A percentile compares a stretch with the other conserved stretches of the same genome.
Conservation (phyloP, 2,113 vertebrate genomes). For the Sula dactylatra region DNA sequence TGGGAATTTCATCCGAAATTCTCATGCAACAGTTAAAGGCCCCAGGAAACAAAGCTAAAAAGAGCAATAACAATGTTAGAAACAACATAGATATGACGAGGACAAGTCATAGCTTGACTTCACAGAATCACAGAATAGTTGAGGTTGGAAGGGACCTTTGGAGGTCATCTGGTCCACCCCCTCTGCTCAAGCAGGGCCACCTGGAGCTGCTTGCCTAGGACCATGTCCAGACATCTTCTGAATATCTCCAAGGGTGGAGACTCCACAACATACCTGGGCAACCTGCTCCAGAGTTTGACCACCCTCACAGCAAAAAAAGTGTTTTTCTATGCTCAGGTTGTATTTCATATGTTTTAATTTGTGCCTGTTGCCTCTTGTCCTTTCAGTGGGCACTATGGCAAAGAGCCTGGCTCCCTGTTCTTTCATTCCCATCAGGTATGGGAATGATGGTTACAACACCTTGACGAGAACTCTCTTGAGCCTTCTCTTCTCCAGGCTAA, state of each 20-base stretch:
- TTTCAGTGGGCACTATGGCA: no score
- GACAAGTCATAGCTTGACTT: not conserved
- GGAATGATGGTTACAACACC: no score
- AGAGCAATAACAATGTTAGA: slow-evolving; percentile 11
- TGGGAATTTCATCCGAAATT: slow-evolving; percentile 62
- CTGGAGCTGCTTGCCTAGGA: not conserved
- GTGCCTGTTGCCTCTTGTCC: no score
- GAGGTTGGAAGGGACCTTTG: not conserved
- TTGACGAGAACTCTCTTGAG: no score
- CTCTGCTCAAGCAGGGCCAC: not conserved
- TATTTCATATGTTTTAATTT: no score
- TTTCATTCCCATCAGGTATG: no score
- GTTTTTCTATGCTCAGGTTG: no score
- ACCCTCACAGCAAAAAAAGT: no score
- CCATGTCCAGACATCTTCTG: not conserved
- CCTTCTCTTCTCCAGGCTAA: no score
- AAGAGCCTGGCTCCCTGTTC: no score
- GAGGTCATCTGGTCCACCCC: not conserved
- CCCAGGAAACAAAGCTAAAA: slow-evolving; percentile 72
- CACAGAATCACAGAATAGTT: not conserved
- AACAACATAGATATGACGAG: not conserved
- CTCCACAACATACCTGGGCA: not conserved
- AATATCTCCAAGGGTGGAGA: not conserved
- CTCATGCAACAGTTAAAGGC: slow-evolving; percentile 70
- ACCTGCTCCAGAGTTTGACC: not conserved